phyloP scores from a whole-genome alignment of 2,888 invertebrate species.

The Dolichomitus sp. region DNA sequence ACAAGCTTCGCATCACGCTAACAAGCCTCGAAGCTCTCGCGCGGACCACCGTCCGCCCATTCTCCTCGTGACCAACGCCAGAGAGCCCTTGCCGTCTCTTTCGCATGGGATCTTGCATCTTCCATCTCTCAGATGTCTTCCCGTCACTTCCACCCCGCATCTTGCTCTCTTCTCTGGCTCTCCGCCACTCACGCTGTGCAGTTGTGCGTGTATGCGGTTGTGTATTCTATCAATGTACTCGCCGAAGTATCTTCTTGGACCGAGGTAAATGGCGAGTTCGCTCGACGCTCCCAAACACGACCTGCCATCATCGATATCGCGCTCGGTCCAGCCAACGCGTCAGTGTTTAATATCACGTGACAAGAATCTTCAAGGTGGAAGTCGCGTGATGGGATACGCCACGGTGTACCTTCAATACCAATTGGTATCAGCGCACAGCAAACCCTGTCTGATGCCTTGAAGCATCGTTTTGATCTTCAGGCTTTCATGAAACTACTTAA shows the following conservation, averaged over 20 bases:
- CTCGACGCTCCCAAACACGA: slow-evolving; percentile 46
- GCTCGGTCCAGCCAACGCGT: slow-evolving; percentile 43
- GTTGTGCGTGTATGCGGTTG: slow-evolving; percentile 3
- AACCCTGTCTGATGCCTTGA: slow-evolving; percentile 24
- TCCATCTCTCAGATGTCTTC: slow-evolving; percentile 40
- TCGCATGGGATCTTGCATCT: slow-evolving; percentile 56
- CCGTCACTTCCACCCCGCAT: slow-evolving; percentile 46
- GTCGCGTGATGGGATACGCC: slow-evolving; percentile 43
- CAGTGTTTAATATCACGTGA: slow-evolving; percentile 66
- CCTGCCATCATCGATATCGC: slow-evolving; percentile 65
- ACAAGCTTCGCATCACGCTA: slow-evolving; percentile 71
- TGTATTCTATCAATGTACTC: slow-evolving; percentile 13
- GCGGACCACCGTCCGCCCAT: slow-evolving; percentile 40
- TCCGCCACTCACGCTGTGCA: slow-evolving; percentile 20
- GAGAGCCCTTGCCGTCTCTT: slow-evolving; percentile 36
- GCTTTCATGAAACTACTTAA: slow-evolving; percentile 10
- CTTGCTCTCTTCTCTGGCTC: slow-evolving; percentile 44
- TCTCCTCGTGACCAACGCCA: slow-evolving; percentile 44
- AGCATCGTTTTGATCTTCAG: slow-evolving; percentile 51
- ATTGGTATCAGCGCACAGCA: slow-evolving; percentile 46
- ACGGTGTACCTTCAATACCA: slow-evolving; percentile 57
- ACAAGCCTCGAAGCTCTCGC: slow-evolving; percentile 69
- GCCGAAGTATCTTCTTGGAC: neutral
- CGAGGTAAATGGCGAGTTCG: slow-evolving; percentile 52
- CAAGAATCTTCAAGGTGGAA: slow-evolving; percentile 61